Conservation (phyloP, 2,113 vertebrate genomes). For the Bos indicus region DNA sequence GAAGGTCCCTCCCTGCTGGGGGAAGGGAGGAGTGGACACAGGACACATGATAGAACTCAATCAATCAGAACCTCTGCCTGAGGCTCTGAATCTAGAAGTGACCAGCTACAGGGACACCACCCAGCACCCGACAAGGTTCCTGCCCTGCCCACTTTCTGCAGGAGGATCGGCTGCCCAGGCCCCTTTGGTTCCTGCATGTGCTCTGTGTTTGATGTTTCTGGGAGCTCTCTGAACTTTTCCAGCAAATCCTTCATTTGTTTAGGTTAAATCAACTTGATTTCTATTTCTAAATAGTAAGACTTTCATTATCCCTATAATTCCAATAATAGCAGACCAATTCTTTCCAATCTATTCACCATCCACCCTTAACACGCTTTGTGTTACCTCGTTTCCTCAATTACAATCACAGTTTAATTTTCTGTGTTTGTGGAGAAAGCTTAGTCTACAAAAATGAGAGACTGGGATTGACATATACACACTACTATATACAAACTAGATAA, state of each 20-base stretch:
- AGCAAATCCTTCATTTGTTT: not conserved
- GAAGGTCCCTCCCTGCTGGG: accelerated
- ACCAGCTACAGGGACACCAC: accelerated
- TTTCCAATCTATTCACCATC: not conserved
- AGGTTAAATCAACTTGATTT: not conserved
- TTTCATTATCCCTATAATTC: not conserved
- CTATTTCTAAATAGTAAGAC: not conserved
- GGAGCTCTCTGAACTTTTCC: not conserved
- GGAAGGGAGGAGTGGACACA: not conserved
- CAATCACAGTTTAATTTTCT: not conserved
- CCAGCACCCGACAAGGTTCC: too few species aligned
- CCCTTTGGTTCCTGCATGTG: not conserved
- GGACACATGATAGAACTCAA: not conserved
- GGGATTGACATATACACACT: not conserved
- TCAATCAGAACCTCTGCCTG: not conserved
- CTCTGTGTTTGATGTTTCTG: not conserved
- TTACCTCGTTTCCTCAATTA: not conserved
- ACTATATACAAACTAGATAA: not conserved
- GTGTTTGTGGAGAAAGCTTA: not conserved
- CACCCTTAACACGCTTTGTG: not conserved
- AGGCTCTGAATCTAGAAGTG: not conserved
- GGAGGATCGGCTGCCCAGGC: not conserved
- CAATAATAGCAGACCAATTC: not conserved
- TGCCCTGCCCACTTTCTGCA: not conserved
- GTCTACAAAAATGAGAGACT: not conserved